Evolutionary conservation across 2,797 vertebrate genomes (phyloP), one percentile per base, ranked within the genome.

Genomic region (Acipenser oxyrinchus): DNA sequence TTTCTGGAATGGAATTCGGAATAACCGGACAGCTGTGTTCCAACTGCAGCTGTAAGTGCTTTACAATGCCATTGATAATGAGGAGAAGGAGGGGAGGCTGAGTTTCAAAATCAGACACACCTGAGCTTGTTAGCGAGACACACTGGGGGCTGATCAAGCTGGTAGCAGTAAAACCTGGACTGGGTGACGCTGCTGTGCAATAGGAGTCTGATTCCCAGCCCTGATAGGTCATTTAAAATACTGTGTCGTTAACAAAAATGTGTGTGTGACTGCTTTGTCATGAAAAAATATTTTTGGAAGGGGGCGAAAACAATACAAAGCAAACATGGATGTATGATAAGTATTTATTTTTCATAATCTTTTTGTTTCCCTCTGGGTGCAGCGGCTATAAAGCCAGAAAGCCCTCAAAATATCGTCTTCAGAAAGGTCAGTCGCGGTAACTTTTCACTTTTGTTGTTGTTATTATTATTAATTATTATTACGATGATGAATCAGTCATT

Each of bases 21-120:
- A 86, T 82, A 68, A 84, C 87, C 52, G 82, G 80, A 61, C 83
- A 87, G 75, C 80, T 72, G 66, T 91, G 90, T 76, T 82, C 83
- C 15, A 68, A 70, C 51, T 91, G 90, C 74, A 86, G 78, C 77
- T 76, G 90, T 90, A 84, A 37, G 87, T 82, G n/a, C 12, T 55
- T 9, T 55, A 9, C 12, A 55, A 55, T 37, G 2, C 23, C 23
- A 37, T 37, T 37, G 23, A 4, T 2, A 37, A 37, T 37, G 4
- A 37, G 23, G 23, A 37, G 23, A 37, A 37, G 23, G 1, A 3
- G 4, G 23, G n/a, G 23, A 37, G 23, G 23, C 23, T 37, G 23
- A 37, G 23, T 37, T 37, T 4, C 2, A 4, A 2, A 37, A 37
- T 37, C 2, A 37, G 23, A 37, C 23, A 37, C 23, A 37, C 23